A percentile compares a stretch with the other conserved stretches of the same genome.
Conservation (phyloP, 2,797 vertebrate species). For the Myotis findleyi region DNA sequence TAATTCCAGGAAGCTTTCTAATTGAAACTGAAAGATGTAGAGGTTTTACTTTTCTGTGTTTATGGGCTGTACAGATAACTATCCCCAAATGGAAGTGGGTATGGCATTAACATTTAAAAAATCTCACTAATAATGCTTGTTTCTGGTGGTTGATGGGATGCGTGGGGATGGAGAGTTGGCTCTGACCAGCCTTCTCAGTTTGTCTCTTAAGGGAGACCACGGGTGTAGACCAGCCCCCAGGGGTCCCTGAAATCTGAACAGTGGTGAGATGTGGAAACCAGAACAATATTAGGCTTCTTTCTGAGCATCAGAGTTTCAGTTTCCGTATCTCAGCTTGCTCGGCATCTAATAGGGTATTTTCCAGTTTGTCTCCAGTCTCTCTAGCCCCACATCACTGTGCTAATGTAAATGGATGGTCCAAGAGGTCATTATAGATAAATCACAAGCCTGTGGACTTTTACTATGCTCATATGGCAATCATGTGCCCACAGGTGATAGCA, state of each 20-base stretch:
- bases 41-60: slow-evolving; percentile 42
- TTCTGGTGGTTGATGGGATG: background rate
- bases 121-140: background rate
- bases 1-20: slow-evolving; percentile 35
- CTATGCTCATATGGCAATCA: background rate
- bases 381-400: background rate
- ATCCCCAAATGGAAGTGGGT: background rate
- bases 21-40: background rate
- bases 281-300: background rate
- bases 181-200: background rate
- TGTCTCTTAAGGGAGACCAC: background rate
- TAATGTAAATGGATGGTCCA: background rate
- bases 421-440: background rate
- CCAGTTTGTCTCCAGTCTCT: background rate
- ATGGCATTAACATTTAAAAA: background rate
- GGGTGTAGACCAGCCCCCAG: background rate
- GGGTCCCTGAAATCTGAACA: background rate
- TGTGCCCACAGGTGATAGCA: background rate
- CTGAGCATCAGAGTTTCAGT: background rate
- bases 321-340: background rate
- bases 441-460: background rate
- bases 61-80: background rate
- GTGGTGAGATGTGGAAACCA: background rate
- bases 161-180: background rate
- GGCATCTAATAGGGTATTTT: background rate